These are phyloP conservation scores for Phortica magna DNA, from an alignment of 2,888 invertebrate species.

Conservation along the genomic window DNA sequence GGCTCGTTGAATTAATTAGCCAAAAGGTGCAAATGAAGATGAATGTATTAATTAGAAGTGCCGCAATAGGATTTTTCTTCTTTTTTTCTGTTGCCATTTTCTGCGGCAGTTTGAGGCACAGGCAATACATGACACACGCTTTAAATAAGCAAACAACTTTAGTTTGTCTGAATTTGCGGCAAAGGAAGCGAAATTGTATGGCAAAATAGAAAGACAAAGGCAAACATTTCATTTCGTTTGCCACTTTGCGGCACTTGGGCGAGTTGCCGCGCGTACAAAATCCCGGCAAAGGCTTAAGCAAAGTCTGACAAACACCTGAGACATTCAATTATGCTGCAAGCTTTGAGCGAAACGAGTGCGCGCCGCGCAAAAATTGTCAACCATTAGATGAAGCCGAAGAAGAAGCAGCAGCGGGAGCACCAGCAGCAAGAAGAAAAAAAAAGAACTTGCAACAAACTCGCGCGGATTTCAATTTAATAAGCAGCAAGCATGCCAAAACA, in stretches of 20 bases:
- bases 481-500: constrained; percentile 63
- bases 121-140: neutral
- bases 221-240: constrained; percentile 29
- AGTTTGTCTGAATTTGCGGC: neutral
- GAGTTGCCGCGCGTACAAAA: constrained; percentile 25
- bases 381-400: constrained; percentile 42
- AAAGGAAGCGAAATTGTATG: neutral
- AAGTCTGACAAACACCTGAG: constrained; percentile 77
- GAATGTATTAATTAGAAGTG: constrained; percentile 76
- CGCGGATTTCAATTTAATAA: constrained; percentile 74
- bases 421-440: constrained; percentile 28
- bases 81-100: neutral
- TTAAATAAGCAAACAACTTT: constrained; percentile 1
- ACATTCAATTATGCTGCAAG: constrained; percentile 70
- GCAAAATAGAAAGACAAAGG: neutral
- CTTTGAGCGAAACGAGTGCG: constrained; percentile 43
- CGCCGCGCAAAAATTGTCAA: constrained; percentile 66
- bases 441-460: constrained; percentile 56
- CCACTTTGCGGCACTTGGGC: constrained; percentile 30
- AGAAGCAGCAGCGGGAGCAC: constrained; percentile 21
- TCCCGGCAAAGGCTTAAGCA: constrained; percentile 68
- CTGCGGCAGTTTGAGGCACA: neutral
- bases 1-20: constrained; percentile 74
- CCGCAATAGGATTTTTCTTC: constrained; percentile 29
- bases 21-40: constrained; percentile 77